Percentiles rank a stretch among this genome's conserved stretches.
phyloP scores from a whole-genome alignment of 2,888 invertebrate species.

The Cactoblastis cactorum region DNA sequence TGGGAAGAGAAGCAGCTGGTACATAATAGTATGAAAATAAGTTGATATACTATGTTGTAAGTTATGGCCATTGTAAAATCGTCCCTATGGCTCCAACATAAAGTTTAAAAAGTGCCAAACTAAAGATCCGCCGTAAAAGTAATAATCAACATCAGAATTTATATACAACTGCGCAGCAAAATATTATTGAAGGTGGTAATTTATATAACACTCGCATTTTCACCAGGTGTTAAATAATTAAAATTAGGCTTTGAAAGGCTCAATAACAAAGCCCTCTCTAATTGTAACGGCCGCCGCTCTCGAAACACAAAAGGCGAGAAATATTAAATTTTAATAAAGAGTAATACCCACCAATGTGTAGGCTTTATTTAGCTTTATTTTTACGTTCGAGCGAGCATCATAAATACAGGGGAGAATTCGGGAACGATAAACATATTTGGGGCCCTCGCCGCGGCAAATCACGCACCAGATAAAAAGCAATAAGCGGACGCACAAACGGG shows the following conservation, averaged over 20 bases:
- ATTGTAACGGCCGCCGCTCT: constrained; percentile 41
- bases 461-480: constrained; percentile 58
- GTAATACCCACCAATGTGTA: constrained; percentile 37
- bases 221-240: constrained; percentile 14
- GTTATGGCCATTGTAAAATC: no score
- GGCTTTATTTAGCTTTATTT: constrained; percentile 48
- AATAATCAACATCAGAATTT: no score
- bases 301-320: constrained; percentile 44
- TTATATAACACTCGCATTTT: constrained; percentile 4
- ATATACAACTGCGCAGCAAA: background rate
- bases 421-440: constrained; percentile 61
- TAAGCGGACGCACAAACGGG: constrained; percentile 63
- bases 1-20: no score
- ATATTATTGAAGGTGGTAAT: background rate
- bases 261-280: constrained; percentile 48
- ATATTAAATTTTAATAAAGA: constrained; percentile 65
- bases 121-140: no score
- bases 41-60: no score
- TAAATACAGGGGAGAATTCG: constrained; percentile 55
- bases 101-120: no score
- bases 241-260: constrained; percentile 28
- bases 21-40: no score
- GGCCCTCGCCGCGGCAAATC: constrained; percentile 44
- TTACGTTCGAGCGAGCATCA: constrained; percentile 41
- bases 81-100: no score